A percentile compares a stretch with the other conserved stretches of the same genome.
These are phyloP conservation scores for Eremophila alpestris DNA, from an alignment of 2,797 vertebrate genomes.

Conservation along the genomic window DNA sequence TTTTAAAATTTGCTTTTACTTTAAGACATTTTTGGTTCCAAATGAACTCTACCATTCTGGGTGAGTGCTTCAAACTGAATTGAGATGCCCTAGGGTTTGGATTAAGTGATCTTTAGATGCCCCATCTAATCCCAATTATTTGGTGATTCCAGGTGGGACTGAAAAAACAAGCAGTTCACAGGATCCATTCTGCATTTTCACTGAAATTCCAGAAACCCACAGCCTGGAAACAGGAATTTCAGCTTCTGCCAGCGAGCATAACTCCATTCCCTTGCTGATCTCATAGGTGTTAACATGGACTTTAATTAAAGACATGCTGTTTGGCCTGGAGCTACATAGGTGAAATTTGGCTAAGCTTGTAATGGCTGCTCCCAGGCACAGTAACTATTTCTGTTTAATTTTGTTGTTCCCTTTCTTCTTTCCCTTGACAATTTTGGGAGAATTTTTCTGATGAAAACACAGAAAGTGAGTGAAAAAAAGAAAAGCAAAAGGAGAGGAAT, in stretches of 20 bases:
- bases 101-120: not conserved
- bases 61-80: not conserved
- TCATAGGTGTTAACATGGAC: not conserved
- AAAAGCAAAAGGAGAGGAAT: not conserved
- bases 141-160: not conserved
- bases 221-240: slow-evolving; percentile 14
- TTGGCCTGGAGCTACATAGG: not conserved
- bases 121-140: not conserved
- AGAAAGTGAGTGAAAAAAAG: not conserved
- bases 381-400: not conserved
- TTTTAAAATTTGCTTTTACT: not conserved
- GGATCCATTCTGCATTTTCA: not conserved
- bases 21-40: not conserved
- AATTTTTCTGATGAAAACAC: not conserved
- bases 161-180: not conserved
- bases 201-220: not conserved
- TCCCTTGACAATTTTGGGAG: not conserved
- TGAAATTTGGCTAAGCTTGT: not conserved
- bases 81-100: not conserved
- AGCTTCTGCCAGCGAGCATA: not conserved
- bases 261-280: not conserved
- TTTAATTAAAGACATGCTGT: slow-evolving; percentile 1
- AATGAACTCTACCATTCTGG: not conserved
- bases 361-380: not conserved
- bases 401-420: not conserved